These are phyloP conservation scores for Calyptomena viridis DNA, from an alignment of 2,113 vertebrate genomes.

Conservation along the genomic window DNA sequence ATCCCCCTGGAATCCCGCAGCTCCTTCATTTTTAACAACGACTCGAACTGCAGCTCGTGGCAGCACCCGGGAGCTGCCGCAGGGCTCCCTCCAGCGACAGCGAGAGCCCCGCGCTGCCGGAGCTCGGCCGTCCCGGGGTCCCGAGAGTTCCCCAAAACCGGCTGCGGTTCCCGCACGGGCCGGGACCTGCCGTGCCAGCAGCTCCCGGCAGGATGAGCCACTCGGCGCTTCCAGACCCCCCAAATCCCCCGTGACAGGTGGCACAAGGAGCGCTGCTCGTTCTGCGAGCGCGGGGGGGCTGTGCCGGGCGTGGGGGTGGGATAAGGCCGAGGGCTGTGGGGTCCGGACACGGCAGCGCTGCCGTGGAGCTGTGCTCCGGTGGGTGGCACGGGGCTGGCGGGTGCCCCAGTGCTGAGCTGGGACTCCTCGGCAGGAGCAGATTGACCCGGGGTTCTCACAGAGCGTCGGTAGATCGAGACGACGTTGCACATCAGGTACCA, in stretches of 20 bases:
- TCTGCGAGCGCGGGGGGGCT: accelerated
- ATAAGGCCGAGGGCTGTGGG: not conserved
- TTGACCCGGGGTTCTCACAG: not conserved
- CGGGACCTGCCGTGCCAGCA: not conserved
- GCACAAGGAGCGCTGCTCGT: not conserved
- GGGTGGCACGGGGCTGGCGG: accelerated
- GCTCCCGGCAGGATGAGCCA: accelerated
- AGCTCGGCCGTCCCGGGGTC: accelerated
- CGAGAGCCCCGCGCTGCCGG: accelerated
- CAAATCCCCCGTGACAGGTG: not conserved
- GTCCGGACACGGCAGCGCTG: accelerated
- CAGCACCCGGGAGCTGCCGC: accelerated
- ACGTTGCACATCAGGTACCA: too few species aligned
- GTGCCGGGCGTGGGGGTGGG: not conserved
- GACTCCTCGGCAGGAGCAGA: not conserved
- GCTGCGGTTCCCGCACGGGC: accelerated
- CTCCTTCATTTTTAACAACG: not conserved
- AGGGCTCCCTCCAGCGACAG: conserved; percentile 29
- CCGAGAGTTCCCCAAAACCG: accelerated
- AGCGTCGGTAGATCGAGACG: not conserved
- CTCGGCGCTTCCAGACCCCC: accelerated
- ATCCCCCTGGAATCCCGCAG: not conserved
- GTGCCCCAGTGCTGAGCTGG: accelerated
- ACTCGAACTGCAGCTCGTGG: accelerated
- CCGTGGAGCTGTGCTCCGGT: not conserved